Base-by-base conservation (phyloP, 1,140 invertebrate genomes). In the Catajapyx aquilonaris region DNA sequence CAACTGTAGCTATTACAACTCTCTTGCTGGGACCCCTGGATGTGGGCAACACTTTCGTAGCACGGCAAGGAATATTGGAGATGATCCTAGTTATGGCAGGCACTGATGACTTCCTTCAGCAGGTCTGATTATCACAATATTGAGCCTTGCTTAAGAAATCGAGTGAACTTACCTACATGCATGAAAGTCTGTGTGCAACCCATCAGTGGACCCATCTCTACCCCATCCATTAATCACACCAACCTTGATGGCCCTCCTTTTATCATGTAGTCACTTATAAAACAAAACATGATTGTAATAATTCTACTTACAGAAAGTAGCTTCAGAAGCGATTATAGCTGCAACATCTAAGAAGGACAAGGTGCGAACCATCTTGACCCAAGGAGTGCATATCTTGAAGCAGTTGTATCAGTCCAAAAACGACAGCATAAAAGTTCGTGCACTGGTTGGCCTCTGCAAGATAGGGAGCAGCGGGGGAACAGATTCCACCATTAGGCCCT, bases 291-390 rank as follows among this genome's bases (percentile, higher is more conserved):
- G n/a, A n/a, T n/a, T n/a, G n/a, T n/a, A n/a, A n/a, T n/a, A n/a
- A n/a, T n/a, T 20, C 15, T 22, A 15, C 38, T 31, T 40, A 28
- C 42, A 93, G 61, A 81, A 76, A 58, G 81, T 95, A 22, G 81
- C 91, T 5, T 88, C 87, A 50, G 93, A 98, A 60, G 94, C 91
- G 44, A 73, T 97, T 4, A 83, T 96, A 44, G 86, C 88, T 16
- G 88, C 91, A 10, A 80, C 93, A 2, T 88, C 86, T 1, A 99
- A 98, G 52, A 94, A 95, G 56, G 91, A 98, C 50, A 94, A 95
- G 58, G 90, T 88, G 3, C 76, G 73, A 41, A 72, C 83, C 3
- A 85, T 99, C 20, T 76, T 96, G 17, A 72, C 68, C 32, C 78
- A 88, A 52, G 95, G 94, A 34, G 73, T 90, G 10, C 78, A 88